Conservation (phyloP, 2,113 vertebrate species). For the Microtus montanus region DNA sequence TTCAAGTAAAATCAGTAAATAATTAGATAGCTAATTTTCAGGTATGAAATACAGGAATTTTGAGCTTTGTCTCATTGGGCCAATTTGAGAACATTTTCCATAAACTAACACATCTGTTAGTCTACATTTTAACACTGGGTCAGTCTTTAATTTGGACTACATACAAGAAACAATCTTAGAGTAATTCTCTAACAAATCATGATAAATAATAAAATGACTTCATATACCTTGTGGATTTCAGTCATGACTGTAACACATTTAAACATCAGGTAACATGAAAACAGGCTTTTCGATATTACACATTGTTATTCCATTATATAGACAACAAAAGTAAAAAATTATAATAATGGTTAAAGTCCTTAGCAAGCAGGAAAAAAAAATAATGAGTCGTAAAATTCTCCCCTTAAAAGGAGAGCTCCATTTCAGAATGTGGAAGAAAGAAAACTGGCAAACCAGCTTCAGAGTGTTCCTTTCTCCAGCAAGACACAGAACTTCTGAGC, state of each 20-base stretch:
- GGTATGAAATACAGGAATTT: background rate
- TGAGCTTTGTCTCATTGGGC: background rate
- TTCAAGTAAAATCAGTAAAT: constrained; percentile 16
- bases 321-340: constrained; percentile 16
- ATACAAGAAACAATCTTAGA: background rate
- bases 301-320: background rate
- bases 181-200: background rate
- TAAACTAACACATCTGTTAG: background rate
- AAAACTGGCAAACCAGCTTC: background rate
- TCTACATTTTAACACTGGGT: background rate
- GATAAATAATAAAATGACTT: background rate
- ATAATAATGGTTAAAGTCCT: background rate
- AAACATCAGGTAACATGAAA: background rate
- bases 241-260: background rate
- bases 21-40: background rate
- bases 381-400: background rate
- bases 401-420: background rate
- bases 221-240: background rate
- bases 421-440: constrained; percentile 5
- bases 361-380: background rate
- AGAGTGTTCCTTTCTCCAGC: background rate
- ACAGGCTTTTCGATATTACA: background rate
- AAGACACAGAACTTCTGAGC: background rate
- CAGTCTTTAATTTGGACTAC: background rate
- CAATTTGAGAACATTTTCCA: background rate